These are phyloP conservation scores for Gallirallus australis DNA, from an alignment of 2,797 vertebrate genomes.

Conservation along the genomic window DNA sequence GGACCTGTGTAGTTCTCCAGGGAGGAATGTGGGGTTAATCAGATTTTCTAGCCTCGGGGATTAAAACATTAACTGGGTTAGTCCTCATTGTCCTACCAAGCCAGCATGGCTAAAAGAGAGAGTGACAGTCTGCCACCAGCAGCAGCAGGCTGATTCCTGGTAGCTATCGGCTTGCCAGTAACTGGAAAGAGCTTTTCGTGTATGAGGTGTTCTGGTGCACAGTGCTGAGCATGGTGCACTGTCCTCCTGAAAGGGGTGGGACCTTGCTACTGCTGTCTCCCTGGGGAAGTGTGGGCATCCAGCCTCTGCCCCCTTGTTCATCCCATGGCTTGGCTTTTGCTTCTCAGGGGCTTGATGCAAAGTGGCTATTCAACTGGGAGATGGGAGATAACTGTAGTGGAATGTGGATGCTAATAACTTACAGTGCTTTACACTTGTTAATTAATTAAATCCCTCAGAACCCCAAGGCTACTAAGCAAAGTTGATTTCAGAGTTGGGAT, in stretches of 20 bases:
- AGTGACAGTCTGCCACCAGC: neutral
- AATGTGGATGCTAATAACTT: slow-evolving; percentile 44
- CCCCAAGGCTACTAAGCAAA: slow-evolving; percentile 35
- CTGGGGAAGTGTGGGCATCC: neutral
- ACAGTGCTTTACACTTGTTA: slow-evolving; percentile 18
- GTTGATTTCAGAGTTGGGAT: slow-evolving; percentile 48
- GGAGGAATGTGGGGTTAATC: neutral
- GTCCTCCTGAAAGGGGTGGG: neutral
- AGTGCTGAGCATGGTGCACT: neutral
- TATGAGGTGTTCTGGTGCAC: neutral
- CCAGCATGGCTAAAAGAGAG: neutral
- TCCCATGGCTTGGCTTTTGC: neutral
- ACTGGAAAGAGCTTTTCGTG: neutral
- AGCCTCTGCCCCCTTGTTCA: neutral
- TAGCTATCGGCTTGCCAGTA: neutral
- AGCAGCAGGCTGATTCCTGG: neutral
- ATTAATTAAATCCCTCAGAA: slow-evolving; percentile 45
- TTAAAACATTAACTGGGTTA: neutral
- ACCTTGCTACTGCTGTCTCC: neutral
- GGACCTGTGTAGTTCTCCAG: neutral
- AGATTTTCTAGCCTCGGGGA: neutral
- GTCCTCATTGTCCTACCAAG: neutral
- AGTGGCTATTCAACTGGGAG: neutral
- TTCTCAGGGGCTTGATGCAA: neutral
- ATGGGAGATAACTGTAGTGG: neutral